Evolutionary conservation across 1,140 invertebrate species (phyloP).

Genomic region (Drosophila repletoides): DNA sequence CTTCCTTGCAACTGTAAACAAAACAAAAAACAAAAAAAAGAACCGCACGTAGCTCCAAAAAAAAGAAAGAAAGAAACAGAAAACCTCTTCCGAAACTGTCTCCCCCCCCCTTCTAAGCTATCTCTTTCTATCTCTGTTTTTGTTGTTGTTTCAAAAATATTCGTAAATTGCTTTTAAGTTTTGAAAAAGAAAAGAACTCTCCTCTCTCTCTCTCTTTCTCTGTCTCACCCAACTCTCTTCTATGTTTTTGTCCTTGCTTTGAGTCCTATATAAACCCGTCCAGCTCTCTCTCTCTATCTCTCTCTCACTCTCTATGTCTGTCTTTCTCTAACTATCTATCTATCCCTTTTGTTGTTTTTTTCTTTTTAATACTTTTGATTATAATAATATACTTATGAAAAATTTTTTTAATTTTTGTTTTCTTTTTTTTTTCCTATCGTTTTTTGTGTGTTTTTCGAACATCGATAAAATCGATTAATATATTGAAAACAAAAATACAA

Average conservation of each 20-base stretch:
- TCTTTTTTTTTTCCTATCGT: slow-evolving; percentile 51
- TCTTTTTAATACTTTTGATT: slow-evolving; percentile 16
- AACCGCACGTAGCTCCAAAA: background rate
- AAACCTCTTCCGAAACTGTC: background rate
- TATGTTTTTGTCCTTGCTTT: slow-evolving; percentile 29
- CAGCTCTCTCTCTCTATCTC: background rate
- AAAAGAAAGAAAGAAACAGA: background rate
- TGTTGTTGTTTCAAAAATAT: slow-evolving; percentile 28
- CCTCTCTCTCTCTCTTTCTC: slow-evolving; percentile 10
- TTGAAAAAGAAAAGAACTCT: background rate
- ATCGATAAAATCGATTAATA: slow-evolving; percentile 41
- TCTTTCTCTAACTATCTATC: slow-evolving; percentile 16
- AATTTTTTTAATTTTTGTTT: slow-evolving; percentile 52
- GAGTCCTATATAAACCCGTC: slow-evolving; percentile 23
- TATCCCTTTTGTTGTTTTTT: slow-evolving; percentile 22
- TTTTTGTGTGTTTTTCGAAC: slow-evolving; percentile 63
- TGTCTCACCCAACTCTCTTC: slow-evolving; percentile 5
- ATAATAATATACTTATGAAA: slow-evolving; percentile 42
- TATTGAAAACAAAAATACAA: slow-evolving; percentile 58
- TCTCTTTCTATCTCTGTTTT: slow-evolving; percentile 11
- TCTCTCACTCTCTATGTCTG: background rate
- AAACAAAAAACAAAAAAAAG: background rate
- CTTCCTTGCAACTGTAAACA: slow-evolving; percentile 6
- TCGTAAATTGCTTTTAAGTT: slow-evolving; percentile 39
- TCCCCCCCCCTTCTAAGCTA: slow-evolving; percentile 18